Percentiles rank a stretch among this genome's conserved stretches.
These are phyloP conservation scores for Microtus richardsoni DNA, from an alignment of 2,113 vertebrate species.

Conservation along the genomic window DNA sequence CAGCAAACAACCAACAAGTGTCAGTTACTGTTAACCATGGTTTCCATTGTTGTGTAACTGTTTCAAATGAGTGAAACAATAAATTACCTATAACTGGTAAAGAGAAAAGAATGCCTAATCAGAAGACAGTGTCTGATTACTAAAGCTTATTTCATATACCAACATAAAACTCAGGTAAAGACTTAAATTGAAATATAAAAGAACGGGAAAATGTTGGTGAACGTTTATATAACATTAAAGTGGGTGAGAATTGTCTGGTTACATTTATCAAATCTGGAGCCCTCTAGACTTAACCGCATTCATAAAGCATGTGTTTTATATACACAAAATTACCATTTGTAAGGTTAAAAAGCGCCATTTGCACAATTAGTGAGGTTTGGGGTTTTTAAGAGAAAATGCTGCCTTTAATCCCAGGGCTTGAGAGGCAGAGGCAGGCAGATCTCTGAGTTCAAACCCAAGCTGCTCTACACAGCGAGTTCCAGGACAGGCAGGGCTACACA, in stretches of 20 bases:
- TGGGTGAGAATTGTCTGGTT: not conserved
- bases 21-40: not conserved
- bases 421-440: not conserved
- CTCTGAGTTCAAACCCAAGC: not conserved
- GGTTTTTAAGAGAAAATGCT: not conserved
- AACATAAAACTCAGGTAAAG: conserved; percentile 55
- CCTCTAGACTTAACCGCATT: not conserved
- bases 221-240: conserved; percentile 14
- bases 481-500: not conserved
- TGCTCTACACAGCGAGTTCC: not conserved
- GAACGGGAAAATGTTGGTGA: conserved; percentile 21
- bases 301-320: not conserved
- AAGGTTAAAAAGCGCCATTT: not conserved
- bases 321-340: not conserved
- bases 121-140: conserved; percentile 9
- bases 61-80: not conserved
- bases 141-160: not conserved
- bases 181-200: conserved; percentile 24
- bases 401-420: not conserved
- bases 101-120: conserved; percentile 27
- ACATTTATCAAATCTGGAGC: not conserved
- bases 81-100: not conserved
- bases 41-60: not conserved
- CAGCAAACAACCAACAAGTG: not conserved
- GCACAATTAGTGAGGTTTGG: not conserved